Evolutionary conservation across 2,113 vertebrate species (phyloP).

Genomic region (Sigmodon hispidus): DNA sequence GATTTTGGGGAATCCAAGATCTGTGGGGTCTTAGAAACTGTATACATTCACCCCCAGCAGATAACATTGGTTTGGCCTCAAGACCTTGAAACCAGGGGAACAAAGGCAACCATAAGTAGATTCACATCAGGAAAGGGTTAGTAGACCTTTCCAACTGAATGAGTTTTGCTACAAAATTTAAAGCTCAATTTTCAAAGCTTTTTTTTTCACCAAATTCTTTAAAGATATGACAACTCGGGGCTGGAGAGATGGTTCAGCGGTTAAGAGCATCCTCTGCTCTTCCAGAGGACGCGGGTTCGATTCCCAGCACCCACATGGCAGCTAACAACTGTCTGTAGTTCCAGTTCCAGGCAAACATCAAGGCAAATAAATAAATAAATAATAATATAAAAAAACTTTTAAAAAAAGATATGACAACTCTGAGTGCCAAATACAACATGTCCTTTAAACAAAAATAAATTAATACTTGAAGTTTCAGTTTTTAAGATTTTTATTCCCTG

Average conservation of each 20-base stretch:
- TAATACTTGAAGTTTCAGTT: neutral
- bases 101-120: neutral
- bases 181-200: neutral
- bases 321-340: too few species aligned
- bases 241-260: too few species aligned
- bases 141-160: neutral
- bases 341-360: too few species aligned
- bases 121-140: too few species aligned
- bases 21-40: neutral
- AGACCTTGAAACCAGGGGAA: neutral
- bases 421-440: neutral
- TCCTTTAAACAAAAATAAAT: neutral
- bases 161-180: neutral
- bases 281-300: too few species aligned
- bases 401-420: neutral
- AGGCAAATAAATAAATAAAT: too few species aligned
- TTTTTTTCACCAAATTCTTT: neutral
- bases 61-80: neutral
- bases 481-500: neutral
- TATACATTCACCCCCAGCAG: neutral
- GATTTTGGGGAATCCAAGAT: neutral
- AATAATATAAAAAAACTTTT: too few species aligned
- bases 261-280: too few species aligned
- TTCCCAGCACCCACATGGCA: too few species aligned
- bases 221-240: neutral